Conservation (phyloP, 2,888 invertebrate genomes). For the Atherix ibis region DNA sequence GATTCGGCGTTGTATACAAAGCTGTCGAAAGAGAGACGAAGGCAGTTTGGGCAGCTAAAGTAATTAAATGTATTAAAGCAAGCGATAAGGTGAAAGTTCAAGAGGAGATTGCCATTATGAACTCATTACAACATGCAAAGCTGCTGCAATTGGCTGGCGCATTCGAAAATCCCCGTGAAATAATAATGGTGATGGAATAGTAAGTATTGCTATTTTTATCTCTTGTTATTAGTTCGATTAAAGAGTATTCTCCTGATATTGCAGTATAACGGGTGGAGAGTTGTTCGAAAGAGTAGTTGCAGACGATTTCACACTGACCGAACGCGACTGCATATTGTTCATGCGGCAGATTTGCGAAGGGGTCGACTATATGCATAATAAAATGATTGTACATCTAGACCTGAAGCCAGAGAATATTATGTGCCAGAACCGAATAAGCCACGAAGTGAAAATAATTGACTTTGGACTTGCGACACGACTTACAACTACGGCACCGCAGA, state of each 20-base stretch:
- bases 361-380: conserved; percentile 73
- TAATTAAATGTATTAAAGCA: conserved; percentile 54
- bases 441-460: conserved; percentile 83
- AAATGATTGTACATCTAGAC: conserved; percentile 75
- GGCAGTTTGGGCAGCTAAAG: conserved; percentile 65
- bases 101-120: conserved; percentile 79
- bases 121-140: conserved; percentile 64
- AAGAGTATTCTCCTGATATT: conserved; percentile 14
- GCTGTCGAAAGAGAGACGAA: conserved; percentile 48
- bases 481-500: conserved; percentile 46
- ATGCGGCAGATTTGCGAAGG: conserved; percentile 85
- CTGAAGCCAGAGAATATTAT: conserved; percentile 94
- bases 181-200: conserved; percentile 84
- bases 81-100: conserved; percentile 60
- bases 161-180: conserved; percentile 59
- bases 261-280: conserved; percentile 82
- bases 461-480: conserved; percentile 75
- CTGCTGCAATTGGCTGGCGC: conserved; percentile 70
- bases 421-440: conserved; percentile 69
- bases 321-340: conserved; percentile 69
- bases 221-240: not conserved
- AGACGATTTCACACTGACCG: conserved; percentile 83
- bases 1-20: conserved; percentile 55
- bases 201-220: conserved; percentile 37
- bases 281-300: conserved; percentile 85